These are phyloP conservation scores for Squalus acanthias DNA, from an alignment of 2,797 vertebrate species.

Conservation along the genomic window DNA sequence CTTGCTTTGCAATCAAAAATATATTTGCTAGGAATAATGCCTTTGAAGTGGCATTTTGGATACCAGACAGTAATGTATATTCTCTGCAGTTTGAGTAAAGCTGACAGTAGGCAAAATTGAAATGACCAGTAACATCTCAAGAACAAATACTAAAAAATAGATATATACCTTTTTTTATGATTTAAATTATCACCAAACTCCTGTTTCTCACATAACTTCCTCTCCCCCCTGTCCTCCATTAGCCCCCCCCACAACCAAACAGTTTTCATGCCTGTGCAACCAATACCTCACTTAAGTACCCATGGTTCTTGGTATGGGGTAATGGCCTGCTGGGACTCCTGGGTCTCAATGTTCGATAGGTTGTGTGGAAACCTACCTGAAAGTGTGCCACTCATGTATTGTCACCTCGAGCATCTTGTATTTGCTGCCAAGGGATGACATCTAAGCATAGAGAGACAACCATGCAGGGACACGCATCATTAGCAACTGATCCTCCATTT, in stretches of 20 bases:
- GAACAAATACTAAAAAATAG: neutral
- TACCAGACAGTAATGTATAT: neutral
- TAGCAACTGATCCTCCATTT: too few relatives aligned
- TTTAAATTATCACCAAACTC: neutral
- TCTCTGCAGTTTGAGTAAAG: neutral
- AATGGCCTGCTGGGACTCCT: neutral
- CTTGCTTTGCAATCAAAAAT: neutral
- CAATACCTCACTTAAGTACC: neutral
- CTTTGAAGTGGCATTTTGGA: neutral
- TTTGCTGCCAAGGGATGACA: too few relatives aligned
- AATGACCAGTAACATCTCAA: neutral
- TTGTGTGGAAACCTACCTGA: too few relatives aligned
- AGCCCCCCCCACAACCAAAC: too few relatives aligned
- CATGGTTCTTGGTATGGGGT: neutral
- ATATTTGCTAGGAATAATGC: neutral
- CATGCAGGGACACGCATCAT: too few relatives aligned
- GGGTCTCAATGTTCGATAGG: neutral
- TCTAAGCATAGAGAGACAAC: too few relatives aligned
- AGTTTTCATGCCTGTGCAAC: neutral
- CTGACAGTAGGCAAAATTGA: neutral
- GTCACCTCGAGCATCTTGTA: neutral
- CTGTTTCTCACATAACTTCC: neutral
- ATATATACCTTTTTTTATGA: neutral
- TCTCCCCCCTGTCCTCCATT: neutral
- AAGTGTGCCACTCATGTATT: neutral